phyloP scores from a whole-genome alignment of 2,888 invertebrate genomes.

The Latrodectus hesperus region DNA sequence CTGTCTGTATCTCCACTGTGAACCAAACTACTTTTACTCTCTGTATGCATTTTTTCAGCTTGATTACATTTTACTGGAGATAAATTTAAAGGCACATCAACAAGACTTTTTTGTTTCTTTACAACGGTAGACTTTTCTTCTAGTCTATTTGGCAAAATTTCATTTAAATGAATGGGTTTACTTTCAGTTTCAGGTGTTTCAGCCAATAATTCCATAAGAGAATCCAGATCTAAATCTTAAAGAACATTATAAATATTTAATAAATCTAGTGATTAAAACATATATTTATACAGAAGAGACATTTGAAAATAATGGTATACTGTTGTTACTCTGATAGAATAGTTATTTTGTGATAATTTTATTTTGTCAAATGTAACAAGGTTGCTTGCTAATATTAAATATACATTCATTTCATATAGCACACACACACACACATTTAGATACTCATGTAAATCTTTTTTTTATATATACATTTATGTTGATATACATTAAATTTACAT shows the following conservation, averaged over 20 bases:
- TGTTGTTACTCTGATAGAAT: no score
- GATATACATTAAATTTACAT: no score
- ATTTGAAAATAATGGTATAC: background rate
- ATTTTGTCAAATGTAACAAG: no score
- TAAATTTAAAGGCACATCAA: background rate
- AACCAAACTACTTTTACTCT: slow-evolving; percentile 8
- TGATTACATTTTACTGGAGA: background rate
- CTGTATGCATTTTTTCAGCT: background rate
- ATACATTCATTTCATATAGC: no score
- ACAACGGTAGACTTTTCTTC: background rate
- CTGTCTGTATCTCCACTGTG: slow-evolving; percentile 43
- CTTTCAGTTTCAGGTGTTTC: background rate
- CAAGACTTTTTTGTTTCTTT: background rate
- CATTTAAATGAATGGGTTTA: background rate
- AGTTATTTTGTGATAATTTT: no score
- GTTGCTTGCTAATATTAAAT: no score
- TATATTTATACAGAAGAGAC: background rate
- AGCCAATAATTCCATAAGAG: slow-evolving; percentile 39
- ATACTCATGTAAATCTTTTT: no score
- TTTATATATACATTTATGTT: no score
- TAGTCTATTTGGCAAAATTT: background rate
- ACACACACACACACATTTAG: no score
- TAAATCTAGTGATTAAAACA: background rate
- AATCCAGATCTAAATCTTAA: slow-evolving; percentile 49
- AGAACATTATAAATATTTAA: background rate